Conservation (phyloP, 2,888 invertebrate genomes). For the Lydus trimaculatus region DNA sequence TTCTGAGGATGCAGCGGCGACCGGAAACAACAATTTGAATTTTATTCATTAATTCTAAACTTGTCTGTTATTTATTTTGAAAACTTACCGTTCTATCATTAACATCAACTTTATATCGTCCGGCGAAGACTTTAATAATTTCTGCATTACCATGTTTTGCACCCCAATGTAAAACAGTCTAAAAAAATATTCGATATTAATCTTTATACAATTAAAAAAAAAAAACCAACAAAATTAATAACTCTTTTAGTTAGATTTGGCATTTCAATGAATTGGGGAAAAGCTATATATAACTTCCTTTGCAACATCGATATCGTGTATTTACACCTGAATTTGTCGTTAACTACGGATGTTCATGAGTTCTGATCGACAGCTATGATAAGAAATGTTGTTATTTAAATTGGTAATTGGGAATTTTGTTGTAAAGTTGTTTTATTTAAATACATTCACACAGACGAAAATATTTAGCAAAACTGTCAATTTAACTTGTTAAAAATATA, state of each 20-base stretch:
- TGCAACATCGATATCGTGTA: constrained; percentile 36
- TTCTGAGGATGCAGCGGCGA: constrained; percentile 46
- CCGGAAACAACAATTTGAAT: constrained; percentile 61
- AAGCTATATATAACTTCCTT: constrained; percentile 38
- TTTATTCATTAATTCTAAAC: not conserved
- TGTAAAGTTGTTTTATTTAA: constrained; percentile 1
- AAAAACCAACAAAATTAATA: constrained; percentile 37
- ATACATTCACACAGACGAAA: not conserved
- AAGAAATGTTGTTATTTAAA: constrained; percentile 35
- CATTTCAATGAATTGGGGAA: not conserved
- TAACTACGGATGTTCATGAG: constrained; percentile 41
- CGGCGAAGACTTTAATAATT: constrained; percentile 90
- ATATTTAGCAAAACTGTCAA: not conserved
- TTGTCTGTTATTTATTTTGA: not conserved
- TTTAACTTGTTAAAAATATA: constrained; percentile 6
- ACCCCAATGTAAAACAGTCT: constrained; percentile 97
- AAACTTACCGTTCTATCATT: constrained; percentile 84
- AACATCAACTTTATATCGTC: constrained; percentile 83
- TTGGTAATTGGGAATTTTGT: constrained; percentile 36
- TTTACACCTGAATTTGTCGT: constrained; percentile 47
- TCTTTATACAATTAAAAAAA: constrained; percentile 22
- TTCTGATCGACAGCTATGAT: constrained; percentile 22
- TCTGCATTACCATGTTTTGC: constrained; percentile 93
- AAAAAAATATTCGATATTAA: constrained; percentile 59
- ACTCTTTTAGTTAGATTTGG: constrained; percentile 20